Percentiles rank a stretch among this genome's conserved stretches.
These are phyloP conservation scores for Falcunculus frontatus DNA, from an alignment of 2,113 vertebrate genomes.

Conservation along the genomic window DNA sequence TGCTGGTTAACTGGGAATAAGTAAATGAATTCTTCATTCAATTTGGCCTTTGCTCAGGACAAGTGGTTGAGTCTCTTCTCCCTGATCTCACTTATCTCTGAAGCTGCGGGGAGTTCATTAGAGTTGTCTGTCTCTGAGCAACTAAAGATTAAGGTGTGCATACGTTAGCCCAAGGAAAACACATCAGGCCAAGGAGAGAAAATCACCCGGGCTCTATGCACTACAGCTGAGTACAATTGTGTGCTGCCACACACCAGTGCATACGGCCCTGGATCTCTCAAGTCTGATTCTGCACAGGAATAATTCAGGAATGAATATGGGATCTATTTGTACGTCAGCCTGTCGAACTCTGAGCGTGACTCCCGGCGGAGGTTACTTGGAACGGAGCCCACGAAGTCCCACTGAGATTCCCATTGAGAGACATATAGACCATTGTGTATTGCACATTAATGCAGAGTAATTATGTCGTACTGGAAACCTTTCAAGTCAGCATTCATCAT, in stretches of 20 bases:
- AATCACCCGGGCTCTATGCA: neutral
- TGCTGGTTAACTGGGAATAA: neutral
- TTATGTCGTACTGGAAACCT: conserved; percentile 48
- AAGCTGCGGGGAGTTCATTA: neutral
- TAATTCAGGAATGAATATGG: conserved; percentile 22
- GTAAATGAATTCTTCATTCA: neutral
- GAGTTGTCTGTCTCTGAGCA: neutral
- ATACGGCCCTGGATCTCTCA: neutral
- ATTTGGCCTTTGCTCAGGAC: neutral
- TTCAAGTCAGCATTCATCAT: conserved; percentile 59
- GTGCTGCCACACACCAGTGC: neutral
- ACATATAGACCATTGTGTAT: conserved; percentile 45
- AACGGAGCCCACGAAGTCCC: neutral
- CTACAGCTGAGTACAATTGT: neutral
- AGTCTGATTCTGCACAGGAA: neutral
- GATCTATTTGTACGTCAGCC: conserved; percentile 33
- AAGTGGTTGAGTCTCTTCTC: neutral
- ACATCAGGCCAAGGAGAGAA: neutral
- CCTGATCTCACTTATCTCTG: neutral
- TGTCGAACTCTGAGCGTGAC: neutral
- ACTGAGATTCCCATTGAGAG: conserved; percentile 52
- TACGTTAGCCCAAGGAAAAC: neutral
- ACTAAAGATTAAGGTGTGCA: neutral
- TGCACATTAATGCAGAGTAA: conserved; percentile 46
- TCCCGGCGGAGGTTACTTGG: neutral